phyloP scores from a whole-genome alignment of 2,888 invertebrate genomes.

The Geotrupes spiniger region DNA sequence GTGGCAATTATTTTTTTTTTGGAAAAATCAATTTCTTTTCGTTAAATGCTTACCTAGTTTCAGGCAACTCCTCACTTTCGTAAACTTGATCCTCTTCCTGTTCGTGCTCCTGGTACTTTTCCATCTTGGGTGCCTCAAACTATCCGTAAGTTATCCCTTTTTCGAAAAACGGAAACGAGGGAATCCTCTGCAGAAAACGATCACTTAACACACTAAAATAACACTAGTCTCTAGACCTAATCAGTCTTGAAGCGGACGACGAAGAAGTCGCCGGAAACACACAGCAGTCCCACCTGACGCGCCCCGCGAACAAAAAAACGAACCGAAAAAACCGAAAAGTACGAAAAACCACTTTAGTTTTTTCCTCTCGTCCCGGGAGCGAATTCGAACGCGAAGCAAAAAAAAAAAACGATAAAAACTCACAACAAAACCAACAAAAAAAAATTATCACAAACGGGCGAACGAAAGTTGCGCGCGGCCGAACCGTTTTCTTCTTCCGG shows the following conservation, averaged over 20 bases:
- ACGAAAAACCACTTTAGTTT: not conserved
- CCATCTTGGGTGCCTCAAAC: slow-evolving; percentile 45
- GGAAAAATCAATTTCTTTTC: no score
- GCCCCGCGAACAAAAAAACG: slow-evolving; percentile 23
- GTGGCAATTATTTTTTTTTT: no score
- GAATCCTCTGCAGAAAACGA: slow-evolving; percentile 25
- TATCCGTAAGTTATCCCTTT: slow-evolving; percentile 17
- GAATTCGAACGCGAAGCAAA: slow-evolving; percentile 14
- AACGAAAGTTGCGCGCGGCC: slow-evolving; percentile 13
- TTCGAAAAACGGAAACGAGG: slow-evolving; percentile 12
- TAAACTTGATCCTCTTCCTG: slow-evolving; percentile 74
- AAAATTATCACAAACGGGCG: slow-evolving; percentile 33
- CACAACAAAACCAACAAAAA: slow-evolving; percentile 38
- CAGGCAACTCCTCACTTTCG: slow-evolving; percentile 63
- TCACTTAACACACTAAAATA: slow-evolving; percentile 32
- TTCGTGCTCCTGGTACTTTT: slow-evolving; percentile 69
- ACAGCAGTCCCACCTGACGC: slow-evolving; percentile 1
- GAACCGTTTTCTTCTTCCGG: no score
- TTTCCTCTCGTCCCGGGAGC: not conserved
- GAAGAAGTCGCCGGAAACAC: slow-evolving; percentile 8
- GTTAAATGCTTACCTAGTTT: slow-evolving; percentile 53
- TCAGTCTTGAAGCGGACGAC: slow-evolving; percentile 37
- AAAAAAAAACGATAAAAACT: slow-evolving; percentile 30
- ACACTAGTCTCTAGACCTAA: slow-evolving; percentile 38
- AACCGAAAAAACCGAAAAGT: slow-evolving; percentile 26